phyloP scores from a whole-genome alignment of 2,888 invertebrate genomes.

The Calliscelio sp. region DNA sequence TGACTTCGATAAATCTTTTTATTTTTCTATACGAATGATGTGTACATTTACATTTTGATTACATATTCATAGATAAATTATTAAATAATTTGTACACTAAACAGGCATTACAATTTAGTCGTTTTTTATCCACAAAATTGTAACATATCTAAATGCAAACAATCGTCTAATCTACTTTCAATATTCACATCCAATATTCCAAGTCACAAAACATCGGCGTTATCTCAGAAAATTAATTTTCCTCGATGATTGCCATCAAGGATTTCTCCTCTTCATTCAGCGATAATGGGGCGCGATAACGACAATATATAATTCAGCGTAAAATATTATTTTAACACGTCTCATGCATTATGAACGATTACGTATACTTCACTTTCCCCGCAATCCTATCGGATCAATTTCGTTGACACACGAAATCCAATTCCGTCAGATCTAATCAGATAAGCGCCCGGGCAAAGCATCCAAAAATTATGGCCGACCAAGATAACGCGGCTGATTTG shows the following conservation, averaged over 20 bases:
- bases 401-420: conserved; percentile 45
- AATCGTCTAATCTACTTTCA: too few relatives aligned
- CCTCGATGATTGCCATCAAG: conserved; percentile 7
- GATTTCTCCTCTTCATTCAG: not conserved
- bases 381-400: conserved; percentile 37
- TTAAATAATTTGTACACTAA: not conserved
- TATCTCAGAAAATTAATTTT: conserved; percentile 19
- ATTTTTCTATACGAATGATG: not conserved
- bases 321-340: conserved; percentile 43
- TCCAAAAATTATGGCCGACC: conserved; percentile 29
- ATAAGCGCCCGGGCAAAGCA: conserved; percentile 6
- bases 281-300: conserved; percentile 10
- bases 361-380: conserved; percentile 37
- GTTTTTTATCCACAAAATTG: too few relatives aligned
- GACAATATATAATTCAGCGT: conserved; percentile 11
- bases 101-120: too few relatives aligned
- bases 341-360: conserved; percentile 29
- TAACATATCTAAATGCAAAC: too few relatives aligned
- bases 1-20: not conserved
- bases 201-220: not conserved
- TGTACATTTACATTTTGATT: not conserved
- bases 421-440: conserved; percentile 45
- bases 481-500: conserved; percentile 40
- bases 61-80: not conserved
- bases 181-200: too few relatives aligned